Percentiles rank a stretch among this genome's conserved stretches.
These are phyloP conservation scores for Eulithis prunata DNA, from an alignment of 2,888 invertebrate genomes.

Conservation along the genomic window DNA sequence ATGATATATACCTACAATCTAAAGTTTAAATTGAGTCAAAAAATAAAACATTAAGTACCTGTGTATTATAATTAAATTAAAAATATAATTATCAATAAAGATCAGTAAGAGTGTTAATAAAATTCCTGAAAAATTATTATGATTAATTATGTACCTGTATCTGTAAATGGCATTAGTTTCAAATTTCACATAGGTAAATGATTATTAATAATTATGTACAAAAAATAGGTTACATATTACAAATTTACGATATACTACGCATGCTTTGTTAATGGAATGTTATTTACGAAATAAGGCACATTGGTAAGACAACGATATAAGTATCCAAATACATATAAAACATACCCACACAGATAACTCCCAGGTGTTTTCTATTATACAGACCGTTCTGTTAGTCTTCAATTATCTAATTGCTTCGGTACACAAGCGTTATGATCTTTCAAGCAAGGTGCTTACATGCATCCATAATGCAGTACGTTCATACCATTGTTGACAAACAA, in stretches of 20 bases:
- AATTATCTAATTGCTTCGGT: constrained; percentile 4
- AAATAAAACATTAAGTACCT: neutral
- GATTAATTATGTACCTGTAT: constrained; percentile 4
- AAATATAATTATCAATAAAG: too few species aligned
- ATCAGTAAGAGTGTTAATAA: too few species aligned
- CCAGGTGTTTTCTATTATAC: constrained; percentile 4
- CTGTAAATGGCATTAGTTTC: constrained; percentile 5
- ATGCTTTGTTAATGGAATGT: constrained; percentile 2
- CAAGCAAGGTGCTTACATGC: constrained; percentile 23
- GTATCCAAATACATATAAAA: neutral
- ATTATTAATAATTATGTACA: too few species aligned
- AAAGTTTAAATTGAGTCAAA: neutral
- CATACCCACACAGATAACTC: constrained; percentile 4
- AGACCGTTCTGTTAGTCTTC: constrained; percentile 8
- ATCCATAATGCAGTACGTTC: constrained; percentile 7
- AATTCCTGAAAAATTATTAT: constrained; percentile 1
- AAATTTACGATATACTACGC: neutral
- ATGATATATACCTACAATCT: neutral
- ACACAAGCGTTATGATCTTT: constrained; percentile 13
- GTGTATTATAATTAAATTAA: neutral
- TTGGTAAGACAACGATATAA: constrained; percentile 7
- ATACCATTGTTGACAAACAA: constrained; percentile 10
- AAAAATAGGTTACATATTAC: neutral
- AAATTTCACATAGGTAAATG: neutral
- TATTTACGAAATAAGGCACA: constrained; percentile 1